Evolutionary conservation across 2,797 vertebrate genomes (phyloP).

Genomic region (Hozukius guyotensis): DNA sequence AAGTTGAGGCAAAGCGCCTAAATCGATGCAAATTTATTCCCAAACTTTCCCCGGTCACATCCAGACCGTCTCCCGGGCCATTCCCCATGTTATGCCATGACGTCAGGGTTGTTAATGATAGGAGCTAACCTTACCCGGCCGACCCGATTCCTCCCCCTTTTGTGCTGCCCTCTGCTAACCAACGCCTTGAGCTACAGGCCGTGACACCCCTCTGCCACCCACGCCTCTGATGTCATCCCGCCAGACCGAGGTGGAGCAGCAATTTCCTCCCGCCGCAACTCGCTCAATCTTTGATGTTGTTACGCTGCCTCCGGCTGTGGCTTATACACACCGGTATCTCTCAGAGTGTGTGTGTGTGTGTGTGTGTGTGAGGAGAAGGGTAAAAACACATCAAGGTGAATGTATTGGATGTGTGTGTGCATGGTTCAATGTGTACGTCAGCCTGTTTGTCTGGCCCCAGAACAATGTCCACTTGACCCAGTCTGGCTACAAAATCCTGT

Average conservation of each 20-base stretch:
- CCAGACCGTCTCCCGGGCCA: conserved; percentile 21
- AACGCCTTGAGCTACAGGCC: conserved; percentile 44
- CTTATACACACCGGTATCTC: conserved; percentile 5
- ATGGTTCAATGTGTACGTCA: background rate
- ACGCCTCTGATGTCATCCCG: conserved; percentile 63
- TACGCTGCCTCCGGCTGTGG: conserved; percentile 40
- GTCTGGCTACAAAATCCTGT: conserved; percentile 9
- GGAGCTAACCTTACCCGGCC: conserved; percentile 26
- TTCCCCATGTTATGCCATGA: conserved; percentile 49
- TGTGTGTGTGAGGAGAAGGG: background rate
- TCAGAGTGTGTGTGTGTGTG: background rate
- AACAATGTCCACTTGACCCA: conserved; percentile 39
- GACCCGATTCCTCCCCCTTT: conserved; percentile 7
- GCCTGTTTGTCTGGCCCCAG: background rate
- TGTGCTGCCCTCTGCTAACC: conserved; percentile 36
- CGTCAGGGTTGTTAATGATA: conserved; percentile 59
- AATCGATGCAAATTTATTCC: conserved; percentile 55
- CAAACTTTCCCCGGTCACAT: conserved; percentile 41
- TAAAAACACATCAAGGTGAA: conserved; percentile 51
- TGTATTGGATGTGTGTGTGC: background rate
- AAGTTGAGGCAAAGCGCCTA: conserved; percentile 22
- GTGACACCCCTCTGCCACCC: conserved; percentile 40
- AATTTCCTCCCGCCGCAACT: conserved; percentile 60
- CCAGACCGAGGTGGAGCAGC: conserved; percentile 53
- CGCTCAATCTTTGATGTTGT: conserved; percentile 67